These are phyloP conservation scores for Darevskia mixta DNA, from an alignment of 2,797 vertebrate genomes.

Conservation along the genomic window DNA sequence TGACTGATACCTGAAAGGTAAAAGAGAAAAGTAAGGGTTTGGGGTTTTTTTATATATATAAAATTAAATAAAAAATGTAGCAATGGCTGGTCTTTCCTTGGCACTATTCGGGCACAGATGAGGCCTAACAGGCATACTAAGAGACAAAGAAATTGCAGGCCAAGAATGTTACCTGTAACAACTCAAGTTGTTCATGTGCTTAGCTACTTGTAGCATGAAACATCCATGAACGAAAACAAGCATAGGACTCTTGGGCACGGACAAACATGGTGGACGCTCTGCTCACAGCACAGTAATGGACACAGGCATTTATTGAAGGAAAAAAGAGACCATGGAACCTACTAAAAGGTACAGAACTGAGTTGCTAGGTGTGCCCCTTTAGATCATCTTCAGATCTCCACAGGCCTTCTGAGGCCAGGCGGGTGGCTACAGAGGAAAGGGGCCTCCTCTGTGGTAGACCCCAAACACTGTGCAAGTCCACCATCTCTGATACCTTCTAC, in stretches of 20 bases:
- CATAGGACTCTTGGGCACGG: not conserved
- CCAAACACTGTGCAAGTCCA: not conserved
- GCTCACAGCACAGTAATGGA: not conserved
- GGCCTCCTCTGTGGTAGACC: not conserved
- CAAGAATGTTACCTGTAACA: not conserved
- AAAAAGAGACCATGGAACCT: not conserved
- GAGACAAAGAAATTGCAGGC: not conserved
- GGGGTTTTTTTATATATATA: not conserved
- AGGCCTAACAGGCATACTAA: not conserved
- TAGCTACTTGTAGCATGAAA: not conserved
- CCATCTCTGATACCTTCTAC: not conserved
- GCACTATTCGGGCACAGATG: not conserved
- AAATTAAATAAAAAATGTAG: not conserved
- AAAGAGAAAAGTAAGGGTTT: not conserved
- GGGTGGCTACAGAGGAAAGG: not conserved
- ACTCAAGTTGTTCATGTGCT: not conserved
- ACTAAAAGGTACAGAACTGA: not conserved
- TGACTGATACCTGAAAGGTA: not conserved
- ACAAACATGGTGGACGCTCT: not conserved
- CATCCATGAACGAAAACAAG: not conserved
- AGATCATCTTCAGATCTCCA: not conserved
- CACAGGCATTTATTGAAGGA: not conserved
- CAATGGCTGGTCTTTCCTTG: not conserved
- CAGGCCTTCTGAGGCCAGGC: not conserved
- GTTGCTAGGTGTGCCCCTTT: not conserved